Evolutionary conservation across 30 jellyfish, hydroid and myxozoan species (phyloP).

Genomic region (Aurelia coerulea): DNA sequence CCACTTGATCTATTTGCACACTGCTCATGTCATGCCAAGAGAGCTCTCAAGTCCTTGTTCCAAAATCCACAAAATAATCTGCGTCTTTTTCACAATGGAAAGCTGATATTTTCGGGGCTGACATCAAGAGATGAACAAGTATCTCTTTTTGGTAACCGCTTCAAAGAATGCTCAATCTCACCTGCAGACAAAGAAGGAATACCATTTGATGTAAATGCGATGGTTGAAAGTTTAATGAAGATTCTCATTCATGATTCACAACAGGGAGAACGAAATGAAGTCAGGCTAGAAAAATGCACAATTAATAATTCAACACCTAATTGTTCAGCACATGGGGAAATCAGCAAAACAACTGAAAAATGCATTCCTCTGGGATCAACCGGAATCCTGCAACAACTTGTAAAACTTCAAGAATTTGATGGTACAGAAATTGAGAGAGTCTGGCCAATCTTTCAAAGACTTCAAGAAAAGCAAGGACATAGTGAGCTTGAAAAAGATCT

Average conservation of each 20-base stretch:
- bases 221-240: constrained; percentile 4
- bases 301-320: not conserved
- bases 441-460: constrained; percentile 10
- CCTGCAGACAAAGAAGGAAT: not conserved
- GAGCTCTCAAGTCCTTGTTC: constrained; percentile 63
- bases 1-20: constrained; percentile 85
- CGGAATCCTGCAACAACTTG: constrained; percentile 61
- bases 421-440: constrained; percentile 50
- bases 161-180: not conserved
- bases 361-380: constrained; percentile 45
- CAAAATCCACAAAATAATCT: constrained; percentile 87
- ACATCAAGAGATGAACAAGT: not conserved
- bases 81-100: constrained; percentile 67
- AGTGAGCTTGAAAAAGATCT: not conserved
- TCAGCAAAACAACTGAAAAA: not conserved
- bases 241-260: constrained; percentile 46
- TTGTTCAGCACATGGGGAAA: constrained; percentile 3
- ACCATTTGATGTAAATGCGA: not conserved
- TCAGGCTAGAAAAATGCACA: not conserved
- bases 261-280: not conserved
- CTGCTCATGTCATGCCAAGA: constrained; percentile 54
- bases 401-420: constrained; percentile 48
- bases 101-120: constrained; percentile 29
- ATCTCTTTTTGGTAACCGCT: too few species aligned
- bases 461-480: not conserved